phyloP scores from a whole-genome alignment of 2,797 vertebrate species.

The Pangasius larnaudii region DNA sequence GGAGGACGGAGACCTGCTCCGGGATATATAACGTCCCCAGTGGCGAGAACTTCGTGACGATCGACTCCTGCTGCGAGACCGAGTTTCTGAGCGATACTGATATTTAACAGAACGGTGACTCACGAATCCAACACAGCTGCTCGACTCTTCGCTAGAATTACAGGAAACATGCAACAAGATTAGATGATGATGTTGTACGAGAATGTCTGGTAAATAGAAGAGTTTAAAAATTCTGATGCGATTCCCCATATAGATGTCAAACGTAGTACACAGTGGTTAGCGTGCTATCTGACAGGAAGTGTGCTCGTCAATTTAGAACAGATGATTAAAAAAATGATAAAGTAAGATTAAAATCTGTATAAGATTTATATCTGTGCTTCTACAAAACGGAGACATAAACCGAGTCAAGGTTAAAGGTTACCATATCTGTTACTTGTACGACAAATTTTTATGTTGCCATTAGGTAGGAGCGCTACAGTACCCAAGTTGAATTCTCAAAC shows the following conservation, averaged over 20 bases:
- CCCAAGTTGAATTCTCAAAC: background rate
- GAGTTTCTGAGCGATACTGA: conserved; percentile 70
- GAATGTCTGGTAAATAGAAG: background rate
- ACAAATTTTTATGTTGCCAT: background rate
- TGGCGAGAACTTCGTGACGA: conserved; percentile 81
- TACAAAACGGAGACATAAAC: background rate
- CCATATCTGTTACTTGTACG: background rate
- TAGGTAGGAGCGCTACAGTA: background rate
- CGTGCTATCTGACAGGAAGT: background rate
- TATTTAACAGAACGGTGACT: conserved; percentile 28
- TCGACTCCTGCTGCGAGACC: conserved; percentile 73
- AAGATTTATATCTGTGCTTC: background rate
- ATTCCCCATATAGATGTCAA: background rate
- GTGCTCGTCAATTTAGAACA: background rate
- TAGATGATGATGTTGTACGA: background rate
- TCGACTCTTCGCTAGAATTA: conserved; percentile 48
- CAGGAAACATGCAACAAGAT: background rate
- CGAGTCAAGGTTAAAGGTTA: background rate
- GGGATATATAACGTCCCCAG: conserved; percentile 76
- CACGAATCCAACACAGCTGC: background rate
- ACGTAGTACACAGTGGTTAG: background rate
- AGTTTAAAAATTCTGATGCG: background rate
- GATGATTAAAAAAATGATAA: background rate
- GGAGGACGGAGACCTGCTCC: conserved; percentile 85
- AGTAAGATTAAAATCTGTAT: background rate